Base-by-base conservation (phyloP, 2,797 vertebrate genomes). In the Anomalospiza imberbis region DNA sequence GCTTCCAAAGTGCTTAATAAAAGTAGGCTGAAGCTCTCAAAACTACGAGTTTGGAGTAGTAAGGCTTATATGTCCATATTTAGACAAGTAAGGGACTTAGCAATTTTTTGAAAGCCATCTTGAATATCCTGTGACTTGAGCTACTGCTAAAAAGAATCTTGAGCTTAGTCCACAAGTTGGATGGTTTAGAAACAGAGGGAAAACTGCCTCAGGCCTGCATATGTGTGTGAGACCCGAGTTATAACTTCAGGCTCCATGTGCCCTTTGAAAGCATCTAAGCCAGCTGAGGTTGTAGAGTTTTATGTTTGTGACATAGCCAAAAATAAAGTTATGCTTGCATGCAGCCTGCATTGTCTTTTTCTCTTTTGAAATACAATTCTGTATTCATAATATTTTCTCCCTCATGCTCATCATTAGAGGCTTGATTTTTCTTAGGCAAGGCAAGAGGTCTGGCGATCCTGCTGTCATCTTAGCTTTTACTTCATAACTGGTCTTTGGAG, bases 1-100 rank as follows among this genome's bases (percentile, higher is more conserved):
- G 88, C 88, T 97, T 96, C 93, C 82, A 58, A 87, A 94, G 67
- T 91, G 63, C 80, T 94, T 95, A 94, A 84, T 88, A 71, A 94
- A 96, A 96, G 74, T 82, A 96, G 91, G 89, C 85, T 94, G 91
- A 94, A 87, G 48, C 88, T 96, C 88, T 95, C 82, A 91, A 79
- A 85, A 91, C n/a, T 66, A 29, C 53, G 67, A 91, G 70, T 72
- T 58, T 91, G 42, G 60, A 62, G 28, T 20, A 90, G 53, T 82
- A 83, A 91, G 55, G 88, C 81, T 92, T 93, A 61, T 85, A 54
- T 89, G 81, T 85, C 75, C 65, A 36, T 91, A 91, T 94, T 93
- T 94, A 94, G 79, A 60, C 63, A 84, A 95, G 34, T 85, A 70
- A 95, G 48, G 42, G 25, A 78, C 70, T 88, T 88, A n/a, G n/a